Evolutionary conservation across 2,888 invertebrate species (phyloP).

Genomic region (Phengaris alcon): DNA sequence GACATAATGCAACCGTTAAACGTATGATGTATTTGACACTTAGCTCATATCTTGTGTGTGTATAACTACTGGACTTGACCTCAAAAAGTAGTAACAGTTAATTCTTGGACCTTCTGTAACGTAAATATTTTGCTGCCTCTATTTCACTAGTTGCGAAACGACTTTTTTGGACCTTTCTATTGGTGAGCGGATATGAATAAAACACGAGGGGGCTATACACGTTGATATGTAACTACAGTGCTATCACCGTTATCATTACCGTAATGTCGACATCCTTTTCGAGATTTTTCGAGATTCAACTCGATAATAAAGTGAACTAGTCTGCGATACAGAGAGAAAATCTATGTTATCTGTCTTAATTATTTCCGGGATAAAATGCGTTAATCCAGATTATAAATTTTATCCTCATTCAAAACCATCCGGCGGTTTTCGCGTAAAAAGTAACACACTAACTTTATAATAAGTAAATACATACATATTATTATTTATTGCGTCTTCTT

Average conservation of each 20-base stretch:
- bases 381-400: no score
- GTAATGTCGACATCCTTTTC: constrained; percentile 23
- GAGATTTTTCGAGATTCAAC: constrained; percentile 61
- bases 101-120: not conserved
- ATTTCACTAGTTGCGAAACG: not conserved
- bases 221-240: constrained; percentile 7
- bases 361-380: no score
- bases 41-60: not conserved
- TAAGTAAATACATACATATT: no score
- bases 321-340: no score
- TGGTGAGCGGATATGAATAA: constrained; percentile 14
- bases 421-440: no score
- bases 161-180: not conserved
- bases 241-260: constrained; percentile 20
- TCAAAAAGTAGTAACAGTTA: not conserved
- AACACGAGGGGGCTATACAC: not conserved
- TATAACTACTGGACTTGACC: constrained; percentile 1
- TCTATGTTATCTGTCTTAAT: no score
- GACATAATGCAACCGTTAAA: not conserved
- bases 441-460: no score
- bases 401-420: no score
- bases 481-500: not conserved
- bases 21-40: not conserved
- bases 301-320: not conserved
- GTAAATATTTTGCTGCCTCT: not conserved